Percentiles rank a stretch among this genome's conserved stretches.
phyloP scores from a whole-genome alignment of 2,113 vertebrate genomes.

The Seriola rivoliana region DNA sequence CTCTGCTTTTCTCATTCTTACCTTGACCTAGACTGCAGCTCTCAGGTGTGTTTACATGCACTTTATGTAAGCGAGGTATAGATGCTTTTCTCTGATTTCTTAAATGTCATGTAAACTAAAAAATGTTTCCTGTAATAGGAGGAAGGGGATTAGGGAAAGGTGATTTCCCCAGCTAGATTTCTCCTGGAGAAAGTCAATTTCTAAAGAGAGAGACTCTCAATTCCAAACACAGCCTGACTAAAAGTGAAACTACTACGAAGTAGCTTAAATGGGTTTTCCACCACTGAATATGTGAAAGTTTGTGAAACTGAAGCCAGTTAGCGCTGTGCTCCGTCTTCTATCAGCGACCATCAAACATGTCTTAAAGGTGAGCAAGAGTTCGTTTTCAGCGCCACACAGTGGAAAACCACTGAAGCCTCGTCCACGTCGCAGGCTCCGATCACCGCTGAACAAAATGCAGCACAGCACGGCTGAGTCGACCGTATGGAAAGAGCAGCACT shows the following conservation, averaged over 20 bases:
- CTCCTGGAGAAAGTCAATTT: neutral
- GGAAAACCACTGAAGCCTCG: too few relatives aligned
- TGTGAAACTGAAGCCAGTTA: too few relatives aligned
- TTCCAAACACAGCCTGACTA: too few relatives aligned
- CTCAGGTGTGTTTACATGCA: neutral
- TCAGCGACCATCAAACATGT: neutral
- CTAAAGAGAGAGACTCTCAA: too few relatives aligned
- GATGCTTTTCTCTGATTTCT: neutral
- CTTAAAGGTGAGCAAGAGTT: neutral
- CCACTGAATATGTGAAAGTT: too few relatives aligned
- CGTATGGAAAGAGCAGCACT: conserved; percentile 9
- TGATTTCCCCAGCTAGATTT: neutral
- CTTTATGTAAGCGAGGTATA: neutral
- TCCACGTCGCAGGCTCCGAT: too few relatives aligned
- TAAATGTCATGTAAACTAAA: neutral
- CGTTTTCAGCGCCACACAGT: too few relatives aligned
- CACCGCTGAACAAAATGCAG: too few relatives aligned
- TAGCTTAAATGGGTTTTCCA: too few relatives aligned
- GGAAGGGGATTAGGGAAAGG: neutral
- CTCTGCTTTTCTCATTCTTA: neutral
- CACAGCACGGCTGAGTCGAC: neutral
- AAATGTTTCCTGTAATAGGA: neutral
- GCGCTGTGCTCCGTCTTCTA: too few relatives aligned
- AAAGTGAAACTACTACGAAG: too few relatives aligned
- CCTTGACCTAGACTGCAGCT: neutral